Conservation (phyloP, 2,113 vertebrate species). For the Melanerpes formicivorus region DNA sequence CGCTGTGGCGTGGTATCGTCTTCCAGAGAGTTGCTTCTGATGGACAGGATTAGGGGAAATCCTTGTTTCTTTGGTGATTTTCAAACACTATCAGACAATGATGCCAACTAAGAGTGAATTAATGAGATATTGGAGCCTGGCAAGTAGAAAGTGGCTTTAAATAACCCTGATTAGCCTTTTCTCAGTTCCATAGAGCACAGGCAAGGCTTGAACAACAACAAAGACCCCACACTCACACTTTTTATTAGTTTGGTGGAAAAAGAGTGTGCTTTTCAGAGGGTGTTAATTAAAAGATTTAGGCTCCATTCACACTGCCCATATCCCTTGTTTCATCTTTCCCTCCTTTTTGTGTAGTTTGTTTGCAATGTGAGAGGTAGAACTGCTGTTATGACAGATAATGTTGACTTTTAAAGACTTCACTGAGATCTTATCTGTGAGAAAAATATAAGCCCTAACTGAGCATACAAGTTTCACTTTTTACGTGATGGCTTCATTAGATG, state of each 20-base stretch:
- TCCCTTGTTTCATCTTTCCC: conserved; percentile 73
- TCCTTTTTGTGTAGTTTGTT: conserved; percentile 69
- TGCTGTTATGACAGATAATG: conserved; percentile 82
- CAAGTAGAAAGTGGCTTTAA: conserved; percentile 83
- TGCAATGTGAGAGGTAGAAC: conserved; percentile 76
- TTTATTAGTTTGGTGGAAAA: conserved; percentile 90
- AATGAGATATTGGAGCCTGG: conserved; percentile 86
- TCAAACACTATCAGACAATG: conserved; percentile 89
- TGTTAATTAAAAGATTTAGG: conserved; percentile 95
- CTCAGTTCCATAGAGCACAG: conserved; percentile 64
- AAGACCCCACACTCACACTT: conserved; percentile 85
- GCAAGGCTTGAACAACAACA: conserved; percentile 77
- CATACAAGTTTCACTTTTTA: conserved; percentile 78
- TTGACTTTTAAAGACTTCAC: conserved; percentile 81
- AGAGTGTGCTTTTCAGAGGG: conserved; percentile 90
- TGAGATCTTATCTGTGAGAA: conserved; percentile 70
- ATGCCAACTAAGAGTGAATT: conserved; percentile 87
- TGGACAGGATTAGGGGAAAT: conserved; percentile 91
- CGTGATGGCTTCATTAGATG: conserved; percentile 21
- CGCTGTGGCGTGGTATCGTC: conserved; percentile 67
- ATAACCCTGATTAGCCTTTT: conserved; percentile 87
- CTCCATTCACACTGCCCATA: conserved; percentile 80
- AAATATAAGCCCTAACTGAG: conserved; percentile 84
- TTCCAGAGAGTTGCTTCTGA: conserved; percentile 88
- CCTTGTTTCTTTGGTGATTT: conserved; percentile 91